Base-by-base conservation (phyloP, 2,113 vertebrate genomes). In the Pao palembangensis region DNA sequence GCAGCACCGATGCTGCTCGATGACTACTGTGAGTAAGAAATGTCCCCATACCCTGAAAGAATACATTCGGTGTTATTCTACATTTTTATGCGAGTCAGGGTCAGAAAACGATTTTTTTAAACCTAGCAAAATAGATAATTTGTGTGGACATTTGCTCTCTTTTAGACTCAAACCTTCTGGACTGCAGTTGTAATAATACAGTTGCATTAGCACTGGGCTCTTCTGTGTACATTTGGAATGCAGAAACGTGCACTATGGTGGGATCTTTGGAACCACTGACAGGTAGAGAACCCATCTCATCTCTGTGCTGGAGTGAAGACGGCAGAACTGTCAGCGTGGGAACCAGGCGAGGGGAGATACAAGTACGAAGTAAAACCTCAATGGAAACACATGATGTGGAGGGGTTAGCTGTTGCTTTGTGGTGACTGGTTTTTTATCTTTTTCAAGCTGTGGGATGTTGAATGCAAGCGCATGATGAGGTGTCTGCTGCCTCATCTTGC, bases 381-480 rank as follows among this genome's bases (percentile, higher is more conserved):
- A 8, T 38, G 38, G 44, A 44, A 53, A 60, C 15, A 17, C 7
- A n/a, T 17, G 11, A 3, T 4, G 3, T 1, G 2, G 46, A 47
- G 64, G 73, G 63, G 63, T 21, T n/a, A 63, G 2, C 12, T 73
- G 60, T 64, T 31, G 3, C 60, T 75, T 70, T 80, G 71, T 47
- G 59, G 53, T 61, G 4, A 41, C 15, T 46, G 34, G 70, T 14
- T 83, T 0, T 78, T 71, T 66, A 3, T 69, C 78, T 82, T 75
- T 67, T 54, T 65, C 56, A 75, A 93, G 91, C 42, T 93, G 61
- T 93, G 91, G 92, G 91, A 94, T 66, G 78, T 87, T 57, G 89
- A 91, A 76, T 82, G 64, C 4, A 87, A 85, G 79, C 86, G 87
- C 51, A 88, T 1, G 5, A n/a, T 90, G 65, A 88, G 87, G 73